Conservation (phyloP, 2,113 vertebrate species). For the Nyctereutes procyonoides region DNA sequence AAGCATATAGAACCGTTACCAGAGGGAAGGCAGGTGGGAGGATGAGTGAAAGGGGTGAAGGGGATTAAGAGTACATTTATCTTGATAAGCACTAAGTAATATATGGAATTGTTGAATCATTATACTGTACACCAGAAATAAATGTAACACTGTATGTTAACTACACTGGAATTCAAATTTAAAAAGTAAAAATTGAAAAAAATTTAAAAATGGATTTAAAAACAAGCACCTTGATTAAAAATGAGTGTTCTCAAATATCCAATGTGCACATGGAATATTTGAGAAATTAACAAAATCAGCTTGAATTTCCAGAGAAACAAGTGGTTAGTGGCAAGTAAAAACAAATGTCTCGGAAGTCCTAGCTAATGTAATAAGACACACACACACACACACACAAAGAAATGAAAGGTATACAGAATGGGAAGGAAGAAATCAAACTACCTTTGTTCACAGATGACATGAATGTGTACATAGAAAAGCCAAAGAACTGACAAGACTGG, state of each 20-base stretch:
- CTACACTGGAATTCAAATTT: background rate
- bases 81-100: background rate
- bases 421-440: background rate
- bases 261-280: background rate
- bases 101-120: background rate
- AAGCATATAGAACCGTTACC: background rate
- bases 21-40: background rate
- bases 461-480: background rate
- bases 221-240: background rate
- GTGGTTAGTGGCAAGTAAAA: background rate
- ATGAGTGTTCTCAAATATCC: background rate
- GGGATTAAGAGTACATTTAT: background rate
- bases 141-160: background rate
- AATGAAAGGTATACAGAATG: background rate
- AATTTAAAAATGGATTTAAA: background rate
- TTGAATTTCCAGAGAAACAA: background rate
- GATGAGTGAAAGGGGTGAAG: background rate
- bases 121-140: background rate
- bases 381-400: background rate
- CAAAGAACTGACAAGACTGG: background rate
- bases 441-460: background rate
- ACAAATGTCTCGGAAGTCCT: background rate
- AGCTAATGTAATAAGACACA: background rate
- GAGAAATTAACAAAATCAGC: background rate
- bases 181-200: background rate